Base-by-base conservation (phyloP, 2,113 vertebrate species). In the Martes martes region DNA sequence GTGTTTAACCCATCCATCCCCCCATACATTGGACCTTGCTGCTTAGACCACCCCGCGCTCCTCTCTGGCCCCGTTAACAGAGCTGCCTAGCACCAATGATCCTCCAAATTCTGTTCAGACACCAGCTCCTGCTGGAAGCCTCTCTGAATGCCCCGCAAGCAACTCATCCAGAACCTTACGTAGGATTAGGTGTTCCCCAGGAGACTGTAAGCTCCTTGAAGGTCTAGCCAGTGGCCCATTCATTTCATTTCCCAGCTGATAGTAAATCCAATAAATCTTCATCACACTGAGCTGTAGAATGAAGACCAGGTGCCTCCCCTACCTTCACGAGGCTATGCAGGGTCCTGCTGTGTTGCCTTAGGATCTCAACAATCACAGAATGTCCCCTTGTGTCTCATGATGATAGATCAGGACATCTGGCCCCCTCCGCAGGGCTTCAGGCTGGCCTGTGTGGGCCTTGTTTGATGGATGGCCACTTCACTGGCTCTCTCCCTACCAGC, bases 361-460 rank as follows among this genome's bases (percentile, higher is more conserved):
- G 23, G 61, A 50, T 31, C 47, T 52, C 42, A 4, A 57, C 15
- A 21, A 45, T 74, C 50, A 69, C 2, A 36, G 85, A 85, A 10
- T 21, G 11, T 15, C 50, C 79, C n/a, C 4, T 18, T 5, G 11
- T 1, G 69, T 11, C 24, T 36, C 1, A 0, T 7, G 11, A n/a
- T 23, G 28, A 76, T 23, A 76, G 55, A 79, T 61, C 26, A 47
- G 67, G 57, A 79, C 18, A 63, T 26, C 18, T 1, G 6, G 36
- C 31, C 76, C 14, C 2, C 4, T 50, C n/a, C 9, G 21, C 18
- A 24, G 57, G 63, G n/a, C 4, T 36, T 79, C 57, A 28, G 52
- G 52, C 47, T 61, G 47, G 76, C 55, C 23, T 31, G 31, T 28
- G 9, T 42, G 52, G 67, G 33, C 50, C 82, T 63, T 42, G 7